These are phyloP conservation scores for Phalera bucephala DNA, from an alignment of 2,888 invertebrate genomes.

Conservation along the genomic window DNA sequence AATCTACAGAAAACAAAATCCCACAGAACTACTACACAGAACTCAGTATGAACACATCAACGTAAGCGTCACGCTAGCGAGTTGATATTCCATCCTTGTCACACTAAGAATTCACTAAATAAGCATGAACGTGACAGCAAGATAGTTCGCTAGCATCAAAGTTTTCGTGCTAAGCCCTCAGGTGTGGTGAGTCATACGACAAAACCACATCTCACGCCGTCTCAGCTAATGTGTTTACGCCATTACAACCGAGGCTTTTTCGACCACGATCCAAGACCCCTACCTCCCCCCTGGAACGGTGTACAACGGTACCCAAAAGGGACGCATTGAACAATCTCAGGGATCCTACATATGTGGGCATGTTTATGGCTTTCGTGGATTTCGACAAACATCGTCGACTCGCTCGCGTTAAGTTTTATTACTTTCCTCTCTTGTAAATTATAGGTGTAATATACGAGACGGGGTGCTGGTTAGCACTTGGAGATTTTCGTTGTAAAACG, in stretches of 20 bases:
- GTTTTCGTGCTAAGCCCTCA: too few species aligned
- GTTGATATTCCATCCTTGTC: too few species aligned
- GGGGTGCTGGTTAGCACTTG: conserved; percentile 39
- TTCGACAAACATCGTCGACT: conserved; percentile 69
- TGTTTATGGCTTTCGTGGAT: conserved; percentile 56
- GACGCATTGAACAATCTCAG: conserved; percentile 17
- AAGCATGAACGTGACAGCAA: too few species aligned
- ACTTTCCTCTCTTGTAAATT: conserved; percentile 73
- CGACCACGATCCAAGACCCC: conserved; percentile 44
- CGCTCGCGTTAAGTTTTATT: conserved; percentile 77
- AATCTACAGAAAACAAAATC: conserved; percentile 28
- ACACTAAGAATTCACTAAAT: too few species aligned
- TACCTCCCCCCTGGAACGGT: conserved; percentile 15
- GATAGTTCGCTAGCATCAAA: too few species aligned
- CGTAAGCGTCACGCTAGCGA: too few species aligned
- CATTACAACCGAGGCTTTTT: conserved; percentile 60
- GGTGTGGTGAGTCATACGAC: conserved; percentile 62
- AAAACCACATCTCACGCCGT: conserved; percentile 51
- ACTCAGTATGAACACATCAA: too few species aligned
- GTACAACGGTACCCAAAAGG: conserved; percentile 5
- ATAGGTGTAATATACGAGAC: conserved; percentile 63
- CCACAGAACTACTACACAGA: conserved; percentile 29
- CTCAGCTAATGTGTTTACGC: conserved; percentile 73
- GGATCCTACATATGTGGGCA: conserved; percentile 49
- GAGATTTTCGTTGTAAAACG: conserved; percentile 55